Percentiles rank a stretch among this genome's conserved stretches.
phyloP scores from a whole-genome alignment of 2,888 invertebrate genomes.

The Theretra japonica region DNA sequence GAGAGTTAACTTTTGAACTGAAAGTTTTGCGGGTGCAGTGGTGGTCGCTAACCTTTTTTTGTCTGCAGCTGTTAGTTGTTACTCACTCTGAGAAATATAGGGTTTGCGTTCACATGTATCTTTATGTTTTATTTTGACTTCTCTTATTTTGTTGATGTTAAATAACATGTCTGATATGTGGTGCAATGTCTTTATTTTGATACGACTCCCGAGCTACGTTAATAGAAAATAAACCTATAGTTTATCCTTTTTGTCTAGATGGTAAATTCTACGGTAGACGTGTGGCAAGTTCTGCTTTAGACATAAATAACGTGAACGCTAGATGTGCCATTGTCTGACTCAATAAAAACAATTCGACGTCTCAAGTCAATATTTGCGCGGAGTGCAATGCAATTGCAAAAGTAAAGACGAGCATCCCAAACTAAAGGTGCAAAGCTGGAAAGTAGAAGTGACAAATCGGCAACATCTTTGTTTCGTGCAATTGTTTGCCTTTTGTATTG shows the following conservation, averaged over 20 bases:
- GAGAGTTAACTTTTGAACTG: constrained; percentile 76
- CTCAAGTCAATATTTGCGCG: background rate
- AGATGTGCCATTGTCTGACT: background rate
- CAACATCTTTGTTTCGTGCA: constrained; percentile 63
- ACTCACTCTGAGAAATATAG: constrained; percentile 10
- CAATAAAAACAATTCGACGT: constrained; percentile 4
- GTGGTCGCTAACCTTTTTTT: constrained; percentile 72
- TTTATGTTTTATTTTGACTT: constrained; percentile 37
- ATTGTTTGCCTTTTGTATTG: constrained; percentile 73
- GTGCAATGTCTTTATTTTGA: too few relatives aligned
- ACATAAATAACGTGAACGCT: background rate
- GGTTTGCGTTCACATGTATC: constrained; percentile 52
- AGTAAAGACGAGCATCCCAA: constrained; percentile 39
- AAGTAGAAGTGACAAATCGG: constrained; percentile 56
- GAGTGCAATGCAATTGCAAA: constrained; percentile 35
- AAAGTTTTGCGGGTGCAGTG: constrained; percentile 77
- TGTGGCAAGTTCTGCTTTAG: background rate
- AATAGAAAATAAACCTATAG: background rate
- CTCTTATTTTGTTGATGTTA: background rate
- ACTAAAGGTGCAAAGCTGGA: constrained; percentile 48
- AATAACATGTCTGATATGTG: background rate
- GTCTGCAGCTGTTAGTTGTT: constrained; percentile 58
- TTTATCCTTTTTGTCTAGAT: background rate
- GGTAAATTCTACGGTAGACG: background rate
- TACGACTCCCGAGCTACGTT: background rate